Evolutionary conservation across 2,113 vertebrate species (phyloP).

Genomic region (Astatotilapia flaviijosephi): DNA sequence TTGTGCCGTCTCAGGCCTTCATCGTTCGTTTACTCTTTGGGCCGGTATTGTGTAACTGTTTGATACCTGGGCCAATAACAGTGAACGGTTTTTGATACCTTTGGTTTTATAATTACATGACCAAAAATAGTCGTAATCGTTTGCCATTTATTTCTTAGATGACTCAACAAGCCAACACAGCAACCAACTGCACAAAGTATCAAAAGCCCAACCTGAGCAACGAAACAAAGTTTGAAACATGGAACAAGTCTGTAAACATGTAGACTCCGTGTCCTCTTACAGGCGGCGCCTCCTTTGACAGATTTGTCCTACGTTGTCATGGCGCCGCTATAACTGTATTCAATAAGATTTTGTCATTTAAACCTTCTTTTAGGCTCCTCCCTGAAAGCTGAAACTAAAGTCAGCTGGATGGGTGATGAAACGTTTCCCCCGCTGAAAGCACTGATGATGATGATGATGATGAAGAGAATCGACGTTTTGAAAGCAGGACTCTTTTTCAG

Average conservation of each 20-base stretch:
- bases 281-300: neutral
- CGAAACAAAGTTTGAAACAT: neutral
- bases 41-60: neutral
- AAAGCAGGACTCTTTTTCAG: neutral
- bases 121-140: neutral
- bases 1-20: neutral
- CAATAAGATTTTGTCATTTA: neutral
- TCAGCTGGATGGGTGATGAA: constrained; percentile 27
- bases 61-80: neutral
- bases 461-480: neutral
- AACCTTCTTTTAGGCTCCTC: neutral
- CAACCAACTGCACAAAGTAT: neutral
- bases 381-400: neutral
- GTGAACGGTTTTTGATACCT: neutral
- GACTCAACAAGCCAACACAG: accelerated
- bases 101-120: neutral
- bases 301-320: neutral
- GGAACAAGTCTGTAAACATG: neutral
- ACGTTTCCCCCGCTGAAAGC: neutral
- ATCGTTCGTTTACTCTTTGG: neutral
- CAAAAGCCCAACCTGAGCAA: neutral
- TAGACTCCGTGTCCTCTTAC: neutral
- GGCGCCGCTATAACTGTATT: neutral
- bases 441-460: neutral
- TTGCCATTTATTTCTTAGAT: neutral